phyloP scores from a whole-genome alignment of 1,140 invertebrate genomes.

The Eriosoma lanigerum region DNA sequence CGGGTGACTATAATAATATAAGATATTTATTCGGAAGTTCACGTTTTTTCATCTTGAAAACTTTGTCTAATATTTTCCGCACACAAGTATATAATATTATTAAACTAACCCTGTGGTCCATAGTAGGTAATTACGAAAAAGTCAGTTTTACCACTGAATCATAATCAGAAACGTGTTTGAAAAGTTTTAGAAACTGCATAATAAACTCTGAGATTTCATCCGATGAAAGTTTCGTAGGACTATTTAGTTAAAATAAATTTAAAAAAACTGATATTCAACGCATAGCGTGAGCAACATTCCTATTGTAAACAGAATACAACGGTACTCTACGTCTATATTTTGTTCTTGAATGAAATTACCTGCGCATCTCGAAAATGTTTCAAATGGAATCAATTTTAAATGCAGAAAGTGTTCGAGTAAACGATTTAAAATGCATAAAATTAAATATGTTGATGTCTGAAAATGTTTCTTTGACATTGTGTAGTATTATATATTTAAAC shows the following conservation, averaged over 20 bases:
- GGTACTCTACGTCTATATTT: neutral
- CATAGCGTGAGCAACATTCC: neutral
- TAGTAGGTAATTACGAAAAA: neutral
- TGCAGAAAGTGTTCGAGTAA: neutral
- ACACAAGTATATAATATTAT: too few species aligned
- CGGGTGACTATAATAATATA: too few species aligned
- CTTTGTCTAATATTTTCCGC: too few species aligned
- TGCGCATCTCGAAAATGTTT: neutral
- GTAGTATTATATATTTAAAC: too few species aligned
- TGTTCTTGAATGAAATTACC: neutral
- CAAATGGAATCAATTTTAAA: neutral
- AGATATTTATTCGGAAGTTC: neutral
- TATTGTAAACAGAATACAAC: slow-evolving; percentile 13
- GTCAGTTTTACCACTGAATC: neutral
- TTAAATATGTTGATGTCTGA: too few species aligned
- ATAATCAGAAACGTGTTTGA: neutral
- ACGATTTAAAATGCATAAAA: neutral
- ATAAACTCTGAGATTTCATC: slow-evolving; percentile 9
- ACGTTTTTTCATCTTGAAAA: neutral
- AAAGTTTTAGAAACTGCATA: neutral
- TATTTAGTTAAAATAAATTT: neutral
- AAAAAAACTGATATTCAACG: neutral
- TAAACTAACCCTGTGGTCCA: neutral
- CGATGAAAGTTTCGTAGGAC: neutral
- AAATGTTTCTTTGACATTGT: too few species aligned